phyloP scores from a whole-genome alignment of 1,140 invertebrate genomes.

The Amphibalanus amphitrite region DNA sequence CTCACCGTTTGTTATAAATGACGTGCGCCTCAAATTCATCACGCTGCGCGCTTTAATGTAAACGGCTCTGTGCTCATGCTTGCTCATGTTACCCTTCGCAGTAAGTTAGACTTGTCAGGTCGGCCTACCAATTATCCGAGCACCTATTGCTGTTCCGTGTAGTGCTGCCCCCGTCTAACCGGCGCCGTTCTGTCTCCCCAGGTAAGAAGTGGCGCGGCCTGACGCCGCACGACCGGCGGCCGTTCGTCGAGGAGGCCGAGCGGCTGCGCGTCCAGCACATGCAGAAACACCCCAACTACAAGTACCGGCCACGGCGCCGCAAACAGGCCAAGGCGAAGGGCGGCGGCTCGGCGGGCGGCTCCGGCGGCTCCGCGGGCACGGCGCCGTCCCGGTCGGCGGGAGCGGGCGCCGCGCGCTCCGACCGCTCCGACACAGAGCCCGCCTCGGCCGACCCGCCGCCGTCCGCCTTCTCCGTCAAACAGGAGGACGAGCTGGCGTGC shows the following conservation, averaged over 20 bases:
- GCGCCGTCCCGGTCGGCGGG: no score
- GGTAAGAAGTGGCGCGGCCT: slow-evolving; percentile 89
- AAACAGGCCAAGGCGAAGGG: slow-evolving; percentile 41
- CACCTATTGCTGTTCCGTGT: no score
- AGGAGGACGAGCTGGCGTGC: background rate
- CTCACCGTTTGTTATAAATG: no score
- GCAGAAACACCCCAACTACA: slow-evolving; percentile 95
- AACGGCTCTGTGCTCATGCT: no score
- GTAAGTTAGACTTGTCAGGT: no score
- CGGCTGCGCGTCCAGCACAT: slow-evolving; percentile 80
- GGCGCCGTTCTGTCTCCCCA: slow-evolving; percentile 29
- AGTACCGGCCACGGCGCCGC: slow-evolving; percentile 74
- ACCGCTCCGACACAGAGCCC: background rate
- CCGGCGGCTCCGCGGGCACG: no score
- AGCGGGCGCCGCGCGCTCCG: no score
- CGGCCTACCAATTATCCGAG: no score
- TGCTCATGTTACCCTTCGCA: no score
- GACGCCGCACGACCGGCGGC: slow-evolving; percentile 71
- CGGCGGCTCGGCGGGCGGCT: slow-evolving; percentile 2
- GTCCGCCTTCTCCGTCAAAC: background rate
- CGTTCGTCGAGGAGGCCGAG: slow-evolving; percentile 87
- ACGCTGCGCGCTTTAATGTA: no score
- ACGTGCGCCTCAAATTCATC: no score
- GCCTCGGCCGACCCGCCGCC: background rate
- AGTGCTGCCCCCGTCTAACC: no score